phyloP scores from a whole-genome alignment of 2,888 invertebrate species.

The Julus scandinavius region DNA sequence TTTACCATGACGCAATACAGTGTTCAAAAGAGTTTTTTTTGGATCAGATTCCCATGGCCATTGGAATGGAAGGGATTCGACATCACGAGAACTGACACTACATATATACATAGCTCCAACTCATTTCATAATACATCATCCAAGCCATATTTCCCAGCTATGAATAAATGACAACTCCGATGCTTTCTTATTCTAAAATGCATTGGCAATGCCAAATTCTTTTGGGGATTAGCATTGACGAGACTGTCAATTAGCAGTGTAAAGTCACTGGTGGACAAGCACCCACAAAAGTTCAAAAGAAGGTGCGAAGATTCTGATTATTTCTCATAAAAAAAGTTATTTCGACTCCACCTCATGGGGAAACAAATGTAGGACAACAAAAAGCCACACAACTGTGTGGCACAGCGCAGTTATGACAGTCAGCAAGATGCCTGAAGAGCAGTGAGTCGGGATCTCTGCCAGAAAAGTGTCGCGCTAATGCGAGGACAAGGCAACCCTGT shows the following conservation, averaged over 20 bases:
- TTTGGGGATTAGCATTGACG: neutral
- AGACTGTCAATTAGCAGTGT: neutral
- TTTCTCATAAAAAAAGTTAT: neutral
- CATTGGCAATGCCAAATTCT: neutral
- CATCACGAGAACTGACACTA: neutral
- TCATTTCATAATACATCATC: neutral
- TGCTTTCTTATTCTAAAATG: neutral
- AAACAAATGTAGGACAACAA: neutral
- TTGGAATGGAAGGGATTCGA: too few species aligned
- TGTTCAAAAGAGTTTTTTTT: too few species aligned
- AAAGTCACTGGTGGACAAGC: neutral
- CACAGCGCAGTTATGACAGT: neutral
- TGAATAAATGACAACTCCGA: neutral
- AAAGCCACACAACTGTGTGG: neutral
- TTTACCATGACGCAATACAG: too few species aligned
- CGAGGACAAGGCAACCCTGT: neutral
- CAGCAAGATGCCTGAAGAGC: conserved; percentile 6
- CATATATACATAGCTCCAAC: too few species aligned
- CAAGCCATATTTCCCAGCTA: neutral
- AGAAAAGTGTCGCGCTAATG: conserved; percentile 20
- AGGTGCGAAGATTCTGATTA: too few species aligned
- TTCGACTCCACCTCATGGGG: neutral
- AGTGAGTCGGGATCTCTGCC: neutral
- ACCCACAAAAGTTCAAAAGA: neutral
- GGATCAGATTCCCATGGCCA: too few species aligned